These are phyloP conservation scores for Drosophila bipectinata DNA, from an alignment of 1,140 invertebrate genomes.

Conservation along the genomic window DNA sequence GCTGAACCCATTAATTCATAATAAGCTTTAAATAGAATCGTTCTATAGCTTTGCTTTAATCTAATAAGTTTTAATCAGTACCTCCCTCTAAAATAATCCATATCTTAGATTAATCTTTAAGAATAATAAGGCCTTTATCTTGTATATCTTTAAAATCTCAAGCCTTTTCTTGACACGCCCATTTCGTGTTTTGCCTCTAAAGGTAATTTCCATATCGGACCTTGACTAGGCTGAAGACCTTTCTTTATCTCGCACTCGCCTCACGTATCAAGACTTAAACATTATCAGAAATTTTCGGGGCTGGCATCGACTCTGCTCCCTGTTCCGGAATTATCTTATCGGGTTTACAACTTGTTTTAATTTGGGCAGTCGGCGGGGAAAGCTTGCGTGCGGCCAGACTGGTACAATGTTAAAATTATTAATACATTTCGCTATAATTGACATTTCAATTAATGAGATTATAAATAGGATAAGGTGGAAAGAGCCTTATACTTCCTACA, in stretches of 20 bases:
- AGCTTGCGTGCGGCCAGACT: neutral
- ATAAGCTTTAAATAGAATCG: too few relatives aligned
- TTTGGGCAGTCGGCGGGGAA: neutral
- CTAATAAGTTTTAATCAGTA: too few relatives aligned
- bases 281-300: neutral
- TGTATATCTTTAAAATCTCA: neutral
- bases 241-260: neutral
- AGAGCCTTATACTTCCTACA: too few relatives aligned
- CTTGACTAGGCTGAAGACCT: neutral
- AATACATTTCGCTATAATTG: neutral
- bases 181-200: neutral
- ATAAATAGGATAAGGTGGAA: neutral
- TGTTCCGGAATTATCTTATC: neutral
- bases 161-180: neutral
- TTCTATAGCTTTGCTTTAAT: too few relatives aligned
- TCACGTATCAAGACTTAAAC: neutral
- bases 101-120: too few relatives aligned
- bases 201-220: neutral
- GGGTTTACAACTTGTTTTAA: neutral
- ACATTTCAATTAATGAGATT: neutral
- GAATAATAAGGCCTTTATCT: neutral
- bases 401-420: slow-evolving; percentile 1
- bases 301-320: neutral
- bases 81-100: too few relatives aligned
- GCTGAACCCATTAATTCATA: neutral